phyloP scores from a whole-genome alignment of 1,140 invertebrate genomes.

The Drosophila seguyi region DNA sequence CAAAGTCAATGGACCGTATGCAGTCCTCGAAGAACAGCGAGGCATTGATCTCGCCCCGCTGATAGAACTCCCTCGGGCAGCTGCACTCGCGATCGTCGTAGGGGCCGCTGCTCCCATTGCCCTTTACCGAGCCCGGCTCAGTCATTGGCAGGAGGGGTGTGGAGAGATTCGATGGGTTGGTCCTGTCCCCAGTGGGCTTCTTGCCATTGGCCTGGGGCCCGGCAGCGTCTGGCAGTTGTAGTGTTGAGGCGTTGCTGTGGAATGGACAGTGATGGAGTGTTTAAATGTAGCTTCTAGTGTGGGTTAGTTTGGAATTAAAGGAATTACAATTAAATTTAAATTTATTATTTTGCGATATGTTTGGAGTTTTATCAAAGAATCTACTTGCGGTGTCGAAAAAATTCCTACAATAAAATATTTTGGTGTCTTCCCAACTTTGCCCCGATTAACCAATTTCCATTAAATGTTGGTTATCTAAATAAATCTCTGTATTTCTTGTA shows the following conservation, averaged over 20 bases:
- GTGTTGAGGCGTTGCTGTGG: constrained; percentile 58
- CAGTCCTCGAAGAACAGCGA: constrained; percentile 90
- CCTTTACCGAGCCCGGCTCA: constrained; percentile 31
- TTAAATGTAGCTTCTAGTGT: background rate
- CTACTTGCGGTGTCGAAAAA: too few relatives aligned
- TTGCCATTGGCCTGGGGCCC: constrained; percentile 57
- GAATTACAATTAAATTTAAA: too few relatives aligned
- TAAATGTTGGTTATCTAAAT: too few relatives aligned
- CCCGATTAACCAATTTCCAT: too few relatives aligned
- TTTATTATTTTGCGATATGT: too few relatives aligned
- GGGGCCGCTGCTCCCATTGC: constrained; percentile 8
- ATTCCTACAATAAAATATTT: too few relatives aligned
- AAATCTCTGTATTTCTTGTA: too few relatives aligned
- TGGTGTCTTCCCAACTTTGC: too few relatives aligned
- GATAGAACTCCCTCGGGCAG: constrained; percentile 67
- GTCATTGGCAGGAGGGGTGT: constrained; percentile 75
- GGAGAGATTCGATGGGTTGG: constrained; percentile 42
- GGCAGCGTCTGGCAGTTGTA: constrained; percentile 53
- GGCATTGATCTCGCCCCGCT: constrained; percentile 79
- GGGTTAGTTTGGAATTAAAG: background rate
- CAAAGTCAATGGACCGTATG: constrained; percentile 90
- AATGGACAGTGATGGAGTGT: constrained; percentile 1
- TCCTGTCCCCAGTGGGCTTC: constrained; percentile 30
- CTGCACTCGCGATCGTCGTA: constrained; percentile 76
- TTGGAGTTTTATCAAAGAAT: too few relatives aligned